These are phyloP conservation scores for Anguilla anguilla DNA, from an alignment of 2,797 vertebrate genomes.

Conservation along the genomic window DNA sequence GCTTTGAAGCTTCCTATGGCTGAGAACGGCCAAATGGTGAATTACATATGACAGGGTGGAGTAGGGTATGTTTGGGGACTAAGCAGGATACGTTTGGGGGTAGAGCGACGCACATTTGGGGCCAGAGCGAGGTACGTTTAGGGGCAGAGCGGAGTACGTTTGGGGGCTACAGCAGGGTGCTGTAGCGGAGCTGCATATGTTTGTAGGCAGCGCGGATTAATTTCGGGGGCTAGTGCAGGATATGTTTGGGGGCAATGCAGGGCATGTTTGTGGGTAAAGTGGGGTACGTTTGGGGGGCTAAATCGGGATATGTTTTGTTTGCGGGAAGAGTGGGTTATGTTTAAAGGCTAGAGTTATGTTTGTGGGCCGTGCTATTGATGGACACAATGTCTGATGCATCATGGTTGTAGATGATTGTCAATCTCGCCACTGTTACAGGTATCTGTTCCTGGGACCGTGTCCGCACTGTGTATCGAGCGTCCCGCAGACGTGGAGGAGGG, in stretches of 20 bases:
- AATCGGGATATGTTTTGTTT: no score
- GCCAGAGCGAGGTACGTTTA: no score
- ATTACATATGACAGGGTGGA: no score
- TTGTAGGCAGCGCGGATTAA: slow-evolving; percentile 86
- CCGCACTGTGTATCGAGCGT: slow-evolving; percentile 92
- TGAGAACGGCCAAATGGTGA: no score
- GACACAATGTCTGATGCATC: slow-evolving; percentile 59
- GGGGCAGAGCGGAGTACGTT: no score
- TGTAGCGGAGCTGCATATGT: slow-evolving; percentile 88
- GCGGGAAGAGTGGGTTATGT: no score
- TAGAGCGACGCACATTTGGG: no score
- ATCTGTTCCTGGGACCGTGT: slow-evolving; percentile 94
- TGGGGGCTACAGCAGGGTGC: no score
- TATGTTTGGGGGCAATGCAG: background rate
- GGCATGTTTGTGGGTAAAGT: slow-evolving; percentile 84
- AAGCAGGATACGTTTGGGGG: no score
- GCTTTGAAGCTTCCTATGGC: no score
- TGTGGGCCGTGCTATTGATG: background rate
- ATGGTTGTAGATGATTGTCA: background rate
- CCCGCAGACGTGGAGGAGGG: slow-evolving; percentile 96
- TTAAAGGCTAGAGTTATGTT: background rate
- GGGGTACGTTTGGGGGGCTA: slow-evolving; percentile 51
- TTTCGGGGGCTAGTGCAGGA: slow-evolving; percentile 23
- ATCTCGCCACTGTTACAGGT: slow-evolving; percentile 61
- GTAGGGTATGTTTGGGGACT: no score